These are phyloP conservation scores for Atrichornis clamosus DNA, from an alignment of 2,113 vertebrate genomes.

Conservation along the genomic window DNA sequence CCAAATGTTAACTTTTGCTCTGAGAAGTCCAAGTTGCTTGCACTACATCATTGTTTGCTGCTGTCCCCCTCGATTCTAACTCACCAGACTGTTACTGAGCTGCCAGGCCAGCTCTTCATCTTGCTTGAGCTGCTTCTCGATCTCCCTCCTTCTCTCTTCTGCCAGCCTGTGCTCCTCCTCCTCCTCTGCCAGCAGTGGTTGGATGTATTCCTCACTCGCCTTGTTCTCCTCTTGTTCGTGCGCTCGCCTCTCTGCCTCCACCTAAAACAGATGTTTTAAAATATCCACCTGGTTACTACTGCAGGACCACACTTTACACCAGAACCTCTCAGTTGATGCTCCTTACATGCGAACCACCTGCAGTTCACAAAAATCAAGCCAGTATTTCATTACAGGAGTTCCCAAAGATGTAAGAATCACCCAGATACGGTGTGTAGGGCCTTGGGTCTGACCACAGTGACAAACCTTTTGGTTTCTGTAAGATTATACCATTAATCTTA, in stretches of 20 bases:
- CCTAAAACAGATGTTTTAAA: constrained; percentile 46
- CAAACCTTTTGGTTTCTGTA: neutral
- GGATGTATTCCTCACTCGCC: constrained; percentile 89
- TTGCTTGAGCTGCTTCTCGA: constrained; percentile 77
- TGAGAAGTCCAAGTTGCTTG: neutral
- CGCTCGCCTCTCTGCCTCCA: constrained; percentile 81
- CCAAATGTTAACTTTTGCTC: neutral
- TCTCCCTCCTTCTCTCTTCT: constrained; percentile 70
- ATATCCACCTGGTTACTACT: neutral
- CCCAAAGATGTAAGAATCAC: neutral
- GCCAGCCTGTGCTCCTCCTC: constrained; percentile 71
- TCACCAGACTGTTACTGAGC: constrained; percentile 83
- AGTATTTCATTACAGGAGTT: neutral
- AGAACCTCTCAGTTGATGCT: neutral
- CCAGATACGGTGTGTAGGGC: neutral
- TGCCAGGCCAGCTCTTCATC: constrained; percentile 85
- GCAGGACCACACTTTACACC: neutral
- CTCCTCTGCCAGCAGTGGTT: constrained; percentile 83
- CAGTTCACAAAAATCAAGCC: neutral
- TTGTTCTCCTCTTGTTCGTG: constrained; percentile 83
- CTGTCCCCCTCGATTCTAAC: neutral
- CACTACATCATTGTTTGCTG: neutral
- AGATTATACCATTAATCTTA: neutral
- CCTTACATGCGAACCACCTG: accelerated
- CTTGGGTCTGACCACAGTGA: neutral